Percentiles rank a stretch among this genome's conserved stretches.
Conservation (phyloP, 92 coral and sea anemone species). For the Epizoanthus scotinus region DNA sequence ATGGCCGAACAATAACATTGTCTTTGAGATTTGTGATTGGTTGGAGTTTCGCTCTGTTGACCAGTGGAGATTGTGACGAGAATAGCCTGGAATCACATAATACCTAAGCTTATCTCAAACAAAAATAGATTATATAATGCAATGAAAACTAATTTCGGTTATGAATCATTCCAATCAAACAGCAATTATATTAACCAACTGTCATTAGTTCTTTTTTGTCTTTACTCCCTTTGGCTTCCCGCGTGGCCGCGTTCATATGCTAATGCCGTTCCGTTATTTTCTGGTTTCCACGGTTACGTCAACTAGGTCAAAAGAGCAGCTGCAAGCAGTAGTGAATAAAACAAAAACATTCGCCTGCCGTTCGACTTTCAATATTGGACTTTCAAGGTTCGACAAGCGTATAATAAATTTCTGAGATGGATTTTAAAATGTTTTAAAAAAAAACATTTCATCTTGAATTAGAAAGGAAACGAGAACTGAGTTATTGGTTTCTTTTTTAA, state of each 20-base stretch:
- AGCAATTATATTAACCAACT: neutral
- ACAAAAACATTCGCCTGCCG: too few species aligned
- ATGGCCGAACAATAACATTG: constrained; percentile 36
- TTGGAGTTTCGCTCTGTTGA: constrained; percentile 10
- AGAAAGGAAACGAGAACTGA: too few species aligned
- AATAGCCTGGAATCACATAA: too few species aligned
- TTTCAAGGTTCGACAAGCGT: neutral
- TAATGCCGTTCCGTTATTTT: neutral
- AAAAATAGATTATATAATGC: neutral
- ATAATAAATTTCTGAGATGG: too few species aligned
- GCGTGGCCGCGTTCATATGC: neutral
- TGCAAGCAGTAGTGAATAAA: neutral
- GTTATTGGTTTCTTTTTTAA: too few species aligned
- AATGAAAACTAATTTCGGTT: neutral
- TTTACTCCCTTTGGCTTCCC: neutral
- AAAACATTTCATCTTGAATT: too few species aligned
- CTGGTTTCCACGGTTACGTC: neutral
- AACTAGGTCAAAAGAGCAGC: neutral
- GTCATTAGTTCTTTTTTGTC: neutral
- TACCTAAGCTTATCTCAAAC: neutral
- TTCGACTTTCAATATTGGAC: neutral
- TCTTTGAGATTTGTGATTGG: constrained; percentile 36
- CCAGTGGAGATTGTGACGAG: neutral
- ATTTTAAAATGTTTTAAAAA: too few species aligned
- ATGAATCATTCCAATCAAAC: too few species aligned